Evolutionary conservation across 1,140 invertebrate genomes (phyloP).

Genomic region (Psix sp.): DNA sequence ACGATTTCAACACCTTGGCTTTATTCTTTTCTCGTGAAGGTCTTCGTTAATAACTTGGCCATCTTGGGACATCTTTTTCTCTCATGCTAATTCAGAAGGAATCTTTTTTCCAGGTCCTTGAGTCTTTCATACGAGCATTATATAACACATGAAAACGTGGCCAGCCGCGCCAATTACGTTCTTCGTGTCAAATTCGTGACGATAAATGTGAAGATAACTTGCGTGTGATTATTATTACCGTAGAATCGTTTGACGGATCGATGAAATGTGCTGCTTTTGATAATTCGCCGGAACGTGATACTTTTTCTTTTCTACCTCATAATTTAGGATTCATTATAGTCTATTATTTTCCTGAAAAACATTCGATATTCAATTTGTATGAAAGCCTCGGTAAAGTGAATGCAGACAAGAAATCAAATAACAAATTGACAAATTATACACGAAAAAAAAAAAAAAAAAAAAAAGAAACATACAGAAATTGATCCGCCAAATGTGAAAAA

Average conservation of each 20-base stretch:
- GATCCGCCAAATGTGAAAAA: no score
- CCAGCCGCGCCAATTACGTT: background rate
- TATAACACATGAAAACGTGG: slow-evolving; percentile 31
- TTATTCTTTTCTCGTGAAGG: slow-evolving; percentile 10
- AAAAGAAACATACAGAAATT: no score
- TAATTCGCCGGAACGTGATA: slow-evolving; percentile 39
- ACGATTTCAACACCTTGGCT: no score
- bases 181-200: background rate
- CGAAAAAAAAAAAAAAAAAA: no score
- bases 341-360: no score
- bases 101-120: slow-evolving; percentile 37
- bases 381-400: no score
- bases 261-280: slow-evolving; percentile 32
- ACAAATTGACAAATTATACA: no score
- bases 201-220: slow-evolving; percentile 7
- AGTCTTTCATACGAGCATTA: slow-evolving; percentile 19
- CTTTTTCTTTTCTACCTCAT: no score
- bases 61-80: slow-evolving; percentile 18
- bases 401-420: no score
- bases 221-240: slow-evolving; percentile 15
- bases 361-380: no score
- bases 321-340: no score
- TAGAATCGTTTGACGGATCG: slow-evolving; percentile 18
- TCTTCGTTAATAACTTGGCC: slow-evolving; percentile 24
- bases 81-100: slow-evolving; percentile 15